A percentile compares a stretch with the other conserved stretches of the same genome.
phyloP scores from a whole-genome alignment of 2,888 invertebrate genomes.

The Lycaena phlaeas region DNA sequence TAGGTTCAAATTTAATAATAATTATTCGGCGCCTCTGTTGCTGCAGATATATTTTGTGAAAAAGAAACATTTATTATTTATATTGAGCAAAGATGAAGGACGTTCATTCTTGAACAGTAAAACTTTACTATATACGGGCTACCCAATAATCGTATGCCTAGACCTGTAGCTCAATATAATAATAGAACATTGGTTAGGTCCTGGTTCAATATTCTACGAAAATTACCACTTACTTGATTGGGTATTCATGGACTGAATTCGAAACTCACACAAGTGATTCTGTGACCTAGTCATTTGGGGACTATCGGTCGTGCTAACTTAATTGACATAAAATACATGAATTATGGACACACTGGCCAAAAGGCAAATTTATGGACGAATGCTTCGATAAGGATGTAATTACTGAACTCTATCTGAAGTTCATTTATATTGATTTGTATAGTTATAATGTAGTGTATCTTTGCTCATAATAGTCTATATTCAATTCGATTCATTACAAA shows the following conservation, averaged over 20 bases:
- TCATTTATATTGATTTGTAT: too few species aligned
- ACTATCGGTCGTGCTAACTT: not conserved
- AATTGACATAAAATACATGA: conserved; percentile 8
- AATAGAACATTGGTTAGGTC: not conserved
- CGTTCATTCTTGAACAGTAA: not conserved
- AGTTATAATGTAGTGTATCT: too few species aligned
- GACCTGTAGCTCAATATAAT: not conserved
- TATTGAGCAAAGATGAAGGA: not conserved
- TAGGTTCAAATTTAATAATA: too few species aligned
- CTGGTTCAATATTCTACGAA: conserved; percentile 1
- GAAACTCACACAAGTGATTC: conserved; percentile 6
- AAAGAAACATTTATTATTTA: not conserved
- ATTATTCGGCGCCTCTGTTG: not conserved
- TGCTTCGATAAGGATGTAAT: too few species aligned
- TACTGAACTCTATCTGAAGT: too few species aligned
- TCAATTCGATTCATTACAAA: too few species aligned
- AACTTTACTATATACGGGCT: not conserved
- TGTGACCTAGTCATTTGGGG: conserved; percentile 5
- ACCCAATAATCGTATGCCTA: not conserved
- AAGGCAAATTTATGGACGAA: not conserved
- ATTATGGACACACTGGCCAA: not conserved
- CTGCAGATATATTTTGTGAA: not conserved
- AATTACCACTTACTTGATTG: conserved; percentile 5
- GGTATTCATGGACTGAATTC: conserved; percentile 4
- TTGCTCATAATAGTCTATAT: too few species aligned